Base-by-base conservation (phyloP, 2,888 invertebrate genomes). In the Meteorus colon region DNA sequence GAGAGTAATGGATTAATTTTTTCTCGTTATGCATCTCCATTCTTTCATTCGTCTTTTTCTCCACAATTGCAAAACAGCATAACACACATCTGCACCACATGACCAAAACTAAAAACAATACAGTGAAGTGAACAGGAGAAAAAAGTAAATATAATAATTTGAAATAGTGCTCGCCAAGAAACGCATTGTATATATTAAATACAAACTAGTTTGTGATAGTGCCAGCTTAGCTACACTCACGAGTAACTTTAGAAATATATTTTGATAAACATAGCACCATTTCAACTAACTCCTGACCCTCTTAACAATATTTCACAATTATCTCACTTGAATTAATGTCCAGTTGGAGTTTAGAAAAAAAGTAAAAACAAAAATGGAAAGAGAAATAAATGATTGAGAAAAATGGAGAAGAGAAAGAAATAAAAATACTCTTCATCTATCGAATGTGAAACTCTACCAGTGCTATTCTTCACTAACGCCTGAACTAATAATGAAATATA, bases 401-500 rank as follows among this genome's bases (percentile, higher is more conserved):
- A 6, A 19, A 19, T 34, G 1, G n/a, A 70, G 59, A 55, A 8
- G 29, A 24, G 51, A 68, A 34, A 29, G 29, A 59, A 59, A 48
- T 48, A 59, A 55, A 55, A 19, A 55, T 19, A 24, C 55, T 8
- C 10, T 55, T 19, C n/a, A 19, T 55, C 19, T 51, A 55, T 63
- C 16, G 59, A 69, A 41, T 55, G 63, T 10, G 34, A 55, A 55
- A 55, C 24, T 55, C 24, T 55, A 8, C 55, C 8, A 19, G 8
- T 6, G 41, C 41, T 67, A 67, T 73, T 65, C 55, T 31, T 51
- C 55, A 48, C 24, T 31, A 37, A 34, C 70, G 78, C 77, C 75
- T 51, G 24, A 45, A 65, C 67, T 80, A 80, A 81, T 76, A 80
- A 79, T 76, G 79, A 80, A 80, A 81, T 80, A 79, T 79, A 79